These are phyloP conservation scores for Pyrrhia umbra DNA, from an alignment of 2,888 invertebrate species.

Conservation along the genomic window DNA sequence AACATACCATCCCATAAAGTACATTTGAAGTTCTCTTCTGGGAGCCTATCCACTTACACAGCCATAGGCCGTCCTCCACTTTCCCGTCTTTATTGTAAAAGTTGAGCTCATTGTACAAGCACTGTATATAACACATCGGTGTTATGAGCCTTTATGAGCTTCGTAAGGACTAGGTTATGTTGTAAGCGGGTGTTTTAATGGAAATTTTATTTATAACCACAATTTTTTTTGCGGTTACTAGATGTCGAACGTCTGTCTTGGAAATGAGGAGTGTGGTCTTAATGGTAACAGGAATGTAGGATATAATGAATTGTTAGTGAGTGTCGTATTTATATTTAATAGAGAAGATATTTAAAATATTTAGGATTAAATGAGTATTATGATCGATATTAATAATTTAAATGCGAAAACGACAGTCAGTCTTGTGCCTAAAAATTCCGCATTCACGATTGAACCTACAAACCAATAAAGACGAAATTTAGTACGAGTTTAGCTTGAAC, in stretches of 20 bases:
- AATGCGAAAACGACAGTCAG: no score
- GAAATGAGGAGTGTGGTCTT: slow-evolving; percentile 16
- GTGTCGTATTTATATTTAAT: slow-evolving; percentile 1
- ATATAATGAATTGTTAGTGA: not conserved
- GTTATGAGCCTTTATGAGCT: slow-evolving; percentile 65
- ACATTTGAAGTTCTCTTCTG: slow-evolving; percentile 56
- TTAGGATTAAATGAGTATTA: not conserved
- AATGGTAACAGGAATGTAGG: slow-evolving; percentile 4
- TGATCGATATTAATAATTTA: no score
- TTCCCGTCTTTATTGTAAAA: slow-evolving; percentile 70
- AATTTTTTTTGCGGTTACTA: slow-evolving; percentile 35
- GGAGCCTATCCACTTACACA: slow-evolving; percentile 56
- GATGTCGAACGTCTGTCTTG: not conserved
- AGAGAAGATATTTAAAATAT: not conserved
- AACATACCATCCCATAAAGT: slow-evolving; percentile 49
- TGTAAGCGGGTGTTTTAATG: slow-evolving; percentile 50
- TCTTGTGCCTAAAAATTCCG: no score
- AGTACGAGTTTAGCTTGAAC: not conserved
- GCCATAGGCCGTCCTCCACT: slow-evolving; percentile 57
- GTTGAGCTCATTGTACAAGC: slow-evolving; percentile 66
- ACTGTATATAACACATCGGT: slow-evolving; percentile 58
- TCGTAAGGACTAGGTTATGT: slow-evolving; percentile 47
- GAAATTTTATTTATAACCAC: slow-evolving; percentile 53
- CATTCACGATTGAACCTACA: no score
- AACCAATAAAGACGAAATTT: no score